Evolutionary conservation across 2,888 invertebrate genomes (phyloP).

Genomic region (Harpalus rufipes): DNA sequence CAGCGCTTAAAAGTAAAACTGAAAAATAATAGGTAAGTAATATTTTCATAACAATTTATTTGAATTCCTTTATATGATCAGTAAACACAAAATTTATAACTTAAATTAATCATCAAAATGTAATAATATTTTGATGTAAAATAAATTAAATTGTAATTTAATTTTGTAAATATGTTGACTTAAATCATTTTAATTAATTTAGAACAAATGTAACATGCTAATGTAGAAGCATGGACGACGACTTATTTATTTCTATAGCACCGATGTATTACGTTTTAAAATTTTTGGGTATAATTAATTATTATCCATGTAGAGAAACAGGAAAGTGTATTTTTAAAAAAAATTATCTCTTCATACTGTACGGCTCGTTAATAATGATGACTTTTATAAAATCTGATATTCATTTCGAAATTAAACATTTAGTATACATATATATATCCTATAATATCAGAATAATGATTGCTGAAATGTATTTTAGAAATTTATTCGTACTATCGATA

Average conservation of each 20-base stretch:
- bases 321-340: neutral
- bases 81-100: too few species aligned
- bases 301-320: slow-evolving; percentile 16
- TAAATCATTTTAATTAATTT: neutral
- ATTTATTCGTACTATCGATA: neutral
- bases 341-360: neutral
- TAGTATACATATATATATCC: neutral
- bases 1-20: too few species aligned
- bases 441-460: neutral
- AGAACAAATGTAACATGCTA: neutral
- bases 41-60: too few species aligned
- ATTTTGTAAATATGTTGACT: too few species aligned
- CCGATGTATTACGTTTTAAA: slow-evolving; percentile 19
- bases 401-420: neutral
- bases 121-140: neutral
- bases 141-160: neutral
- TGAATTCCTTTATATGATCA: too few species aligned
- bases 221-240: slow-evolving; percentile 17
- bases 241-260: slow-evolving; percentile 21
- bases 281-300: slow-evolving; percentile 16
- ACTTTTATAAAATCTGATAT: neutral
- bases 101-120: neutral
- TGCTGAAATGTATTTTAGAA: neutral
- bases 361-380: slow-evolving; percentile 12
- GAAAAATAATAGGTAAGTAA: too few species aligned